A percentile compares a stretch with the other conserved stretches of the same genome.
Conservation (phyloP, 2,113 vertebrate species). For the Indri indri region DNA sequence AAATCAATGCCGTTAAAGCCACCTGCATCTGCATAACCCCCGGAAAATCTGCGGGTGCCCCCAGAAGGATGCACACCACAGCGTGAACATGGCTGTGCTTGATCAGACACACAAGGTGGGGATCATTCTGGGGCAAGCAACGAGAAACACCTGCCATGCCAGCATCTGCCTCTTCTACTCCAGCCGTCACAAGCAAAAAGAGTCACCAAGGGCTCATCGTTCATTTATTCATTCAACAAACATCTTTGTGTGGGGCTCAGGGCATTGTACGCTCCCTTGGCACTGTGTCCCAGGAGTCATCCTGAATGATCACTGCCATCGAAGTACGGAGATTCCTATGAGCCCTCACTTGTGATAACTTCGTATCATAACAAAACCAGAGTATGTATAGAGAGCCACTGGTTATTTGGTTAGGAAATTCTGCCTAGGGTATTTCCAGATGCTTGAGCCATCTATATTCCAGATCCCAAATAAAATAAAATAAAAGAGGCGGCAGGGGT, state of each 20-base stretch:
- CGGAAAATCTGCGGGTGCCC: background rate
- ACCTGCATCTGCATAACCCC: too few species aligned
- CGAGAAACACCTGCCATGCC: background rate
- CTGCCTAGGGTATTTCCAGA: constrained; percentile 45
- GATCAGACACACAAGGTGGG: background rate
- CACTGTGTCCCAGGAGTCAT: background rate
- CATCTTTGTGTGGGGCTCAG: background rate
- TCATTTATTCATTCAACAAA: background rate
- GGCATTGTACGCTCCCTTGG: background rate
- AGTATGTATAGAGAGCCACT: background rate
- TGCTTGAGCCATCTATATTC: constrained; percentile 19
- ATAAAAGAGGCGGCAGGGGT: constrained; percentile 13
- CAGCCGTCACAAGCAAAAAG: rapidly evolving
- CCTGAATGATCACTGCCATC: background rate
- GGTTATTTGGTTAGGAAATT: constrained; percentile 19
- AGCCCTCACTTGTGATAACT: background rate
- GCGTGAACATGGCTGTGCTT: background rate
- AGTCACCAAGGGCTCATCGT: background rate
- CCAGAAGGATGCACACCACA: background rate
- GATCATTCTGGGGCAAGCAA: background rate
- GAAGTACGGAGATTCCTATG: background rate
- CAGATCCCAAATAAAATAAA: constrained; percentile 59
- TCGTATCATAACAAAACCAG: background rate
- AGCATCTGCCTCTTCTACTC: background rate
- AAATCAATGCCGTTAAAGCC: background rate